Conservation (phyloP, 2,888 invertebrate genomes). For the Neoaliturus tenellus region DNA sequence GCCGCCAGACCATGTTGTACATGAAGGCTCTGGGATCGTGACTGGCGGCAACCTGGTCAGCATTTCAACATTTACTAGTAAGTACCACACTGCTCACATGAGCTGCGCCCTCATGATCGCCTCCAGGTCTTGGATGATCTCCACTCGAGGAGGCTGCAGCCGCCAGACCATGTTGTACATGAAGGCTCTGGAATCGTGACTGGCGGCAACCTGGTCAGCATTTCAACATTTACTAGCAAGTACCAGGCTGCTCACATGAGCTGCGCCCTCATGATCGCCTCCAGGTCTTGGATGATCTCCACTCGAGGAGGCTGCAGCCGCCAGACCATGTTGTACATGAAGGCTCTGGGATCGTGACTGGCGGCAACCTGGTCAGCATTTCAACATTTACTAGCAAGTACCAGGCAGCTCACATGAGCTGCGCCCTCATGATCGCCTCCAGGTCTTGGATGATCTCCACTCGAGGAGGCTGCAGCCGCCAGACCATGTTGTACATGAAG, state of each 20-base stretch:
- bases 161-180: conserved; percentile 86
- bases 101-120: conserved; percentile 82
- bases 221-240: no score
- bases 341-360: conserved; percentile 81
- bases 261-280: conserved; percentile 81
- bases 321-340: conserved; percentile 84
- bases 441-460: conserved; percentile 87
- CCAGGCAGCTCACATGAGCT: no score
- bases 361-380: conserved; percentile 87
- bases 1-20: conserved; percentile 85
- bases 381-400: no score
- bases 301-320: conserved; percentile 84
- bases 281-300: conserved; percentile 86
- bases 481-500: conserved; percentile 84
- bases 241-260: no score
- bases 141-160: conserved; percentile 83
- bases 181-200: conserved; percentile 81
- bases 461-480: conserved; percentile 85
- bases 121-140: conserved; percentile 85
- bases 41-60: conserved; percentile 86
- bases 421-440: conserved; percentile 79
- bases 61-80: no score
- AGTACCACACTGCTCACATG: no score
- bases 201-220: conserved; percentile 87
- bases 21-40: conserved; percentile 80